These are phyloP conservation scores for Aspidapion aeneum DNA, from an alignment of 2,888 invertebrate genomes.

Conservation along the genomic window DNA sequence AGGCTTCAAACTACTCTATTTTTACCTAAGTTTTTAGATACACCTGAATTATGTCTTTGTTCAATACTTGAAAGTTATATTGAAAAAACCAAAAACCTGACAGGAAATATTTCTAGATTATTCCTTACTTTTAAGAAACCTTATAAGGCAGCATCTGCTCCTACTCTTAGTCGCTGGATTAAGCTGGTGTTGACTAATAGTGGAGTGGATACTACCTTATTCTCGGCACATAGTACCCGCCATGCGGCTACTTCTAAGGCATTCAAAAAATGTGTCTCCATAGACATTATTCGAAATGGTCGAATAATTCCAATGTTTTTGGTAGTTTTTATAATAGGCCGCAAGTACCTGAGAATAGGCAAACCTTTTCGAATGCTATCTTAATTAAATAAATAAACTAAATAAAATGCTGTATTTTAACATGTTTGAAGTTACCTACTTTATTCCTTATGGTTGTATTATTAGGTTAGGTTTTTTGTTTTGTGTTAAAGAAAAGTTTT, in stretches of 20 bases:
- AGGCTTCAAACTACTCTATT: too few relatives aligned
- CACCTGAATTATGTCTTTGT: conserved; percentile 10
- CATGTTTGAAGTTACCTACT: too few relatives aligned
- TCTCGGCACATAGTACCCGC: conserved; percentile 12
- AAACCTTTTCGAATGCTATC: background rate
- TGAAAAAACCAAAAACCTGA: conserved; percentile 7
- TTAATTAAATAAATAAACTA: background rate
- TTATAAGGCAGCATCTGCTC: conserved; percentile 10
- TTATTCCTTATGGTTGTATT: too few relatives aligned
- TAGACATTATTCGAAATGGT: conserved; percentile 11
- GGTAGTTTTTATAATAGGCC: background rate
- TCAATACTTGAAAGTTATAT: conserved; percentile 6
- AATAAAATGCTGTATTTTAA: too few relatives aligned
- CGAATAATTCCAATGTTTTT: conserved; percentile 5
- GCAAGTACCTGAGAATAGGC: background rate
- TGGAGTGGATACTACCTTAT: conserved; percentile 24
- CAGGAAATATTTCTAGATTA: too few relatives aligned
- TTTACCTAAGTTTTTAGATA: conserved; percentile 5
- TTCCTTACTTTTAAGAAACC: conserved; percentile 15
- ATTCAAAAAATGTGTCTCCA: conserved; percentile 5
- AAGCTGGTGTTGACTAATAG: conserved; percentile 20
- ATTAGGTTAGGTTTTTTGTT: too few relatives aligned
- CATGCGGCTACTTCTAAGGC: conserved; percentile 12
- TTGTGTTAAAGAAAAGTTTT: too few relatives aligned
- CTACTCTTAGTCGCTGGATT: conserved; percentile 19